phyloP scores from a whole-genome alignment of 2,888 invertebrate species.

The Amblyjoppa fuscipennis region DNA sequence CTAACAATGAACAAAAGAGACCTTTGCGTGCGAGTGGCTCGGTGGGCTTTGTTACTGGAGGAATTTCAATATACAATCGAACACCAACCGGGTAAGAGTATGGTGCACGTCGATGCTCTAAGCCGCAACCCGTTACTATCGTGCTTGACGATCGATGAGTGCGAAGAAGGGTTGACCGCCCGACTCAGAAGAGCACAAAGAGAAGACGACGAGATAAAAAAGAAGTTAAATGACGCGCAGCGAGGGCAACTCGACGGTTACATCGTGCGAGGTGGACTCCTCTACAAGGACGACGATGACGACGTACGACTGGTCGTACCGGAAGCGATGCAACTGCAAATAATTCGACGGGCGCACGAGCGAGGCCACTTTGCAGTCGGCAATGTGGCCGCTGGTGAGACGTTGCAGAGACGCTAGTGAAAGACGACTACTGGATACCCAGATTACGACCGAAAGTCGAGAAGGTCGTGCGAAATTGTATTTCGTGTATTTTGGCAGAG shows the following conservation, averaged over 20 bases:
- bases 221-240: constrained; percentile 17
- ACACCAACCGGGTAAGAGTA: constrained; percentile 15
- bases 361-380: background rate
- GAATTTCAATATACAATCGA: constrained; percentile 31
- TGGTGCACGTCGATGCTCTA: constrained; percentile 37
- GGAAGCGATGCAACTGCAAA: constrained; percentile 32
- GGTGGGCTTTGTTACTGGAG: constrained; percentile 33
- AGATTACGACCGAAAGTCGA: constrained; percentile 56
- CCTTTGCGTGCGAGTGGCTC: constrained; percentile 30
- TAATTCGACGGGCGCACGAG: constrained; percentile 59
- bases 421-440: constrained; percentile 65
- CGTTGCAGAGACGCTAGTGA: too few species aligned
- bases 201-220: constrained; percentile 36
- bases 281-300: constrained; percentile 40
- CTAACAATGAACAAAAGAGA: constrained; percentile 63
- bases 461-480: constrained; percentile 54
- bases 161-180: constrained; percentile 32
- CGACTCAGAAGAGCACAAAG: constrained; percentile 39
- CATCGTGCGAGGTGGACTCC: constrained; percentile 10
- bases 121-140: constrained; percentile 29
- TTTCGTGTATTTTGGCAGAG: constrained; percentile 61
- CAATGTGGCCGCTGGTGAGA: too few species aligned
- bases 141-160: constrained; percentile 29
- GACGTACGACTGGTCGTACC: constrained; percentile 44
- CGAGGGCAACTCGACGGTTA: constrained; percentile 11